Percentiles rank a stretch among this genome's conserved stretches.
phyloP scores from a whole-genome alignment of 2,113 vertebrate genomes.

The Saguinus midas region DNA sequence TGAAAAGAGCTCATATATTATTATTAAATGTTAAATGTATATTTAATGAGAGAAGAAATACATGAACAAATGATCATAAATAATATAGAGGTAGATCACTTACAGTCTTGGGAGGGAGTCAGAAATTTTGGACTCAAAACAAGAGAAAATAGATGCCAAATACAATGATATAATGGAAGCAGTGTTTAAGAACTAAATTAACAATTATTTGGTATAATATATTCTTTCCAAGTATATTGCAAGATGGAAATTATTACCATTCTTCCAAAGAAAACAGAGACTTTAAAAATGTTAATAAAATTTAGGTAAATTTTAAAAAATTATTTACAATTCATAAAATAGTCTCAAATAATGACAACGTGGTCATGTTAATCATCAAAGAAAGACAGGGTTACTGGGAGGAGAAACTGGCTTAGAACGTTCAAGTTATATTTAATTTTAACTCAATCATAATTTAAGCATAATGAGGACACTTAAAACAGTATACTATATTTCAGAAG shows the following conservation, averaged over 20 bases:
- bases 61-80: background rate
- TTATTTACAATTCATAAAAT: background rate
- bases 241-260: background rate
- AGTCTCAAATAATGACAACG: background rate
- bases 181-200: background rate
- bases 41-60: background rate
- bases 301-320: background rate
- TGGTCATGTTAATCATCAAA: background rate
- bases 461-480: background rate
- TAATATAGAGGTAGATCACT: background rate
- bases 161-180: background rate
- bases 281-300: background rate
- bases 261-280: background rate
- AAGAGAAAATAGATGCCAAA: background rate
- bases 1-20: background rate
- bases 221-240: background rate
- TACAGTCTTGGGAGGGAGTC: background rate
- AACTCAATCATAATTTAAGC: background rate
- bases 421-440: background rate
- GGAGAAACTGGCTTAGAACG: background rate
- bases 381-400: background rate
- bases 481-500: background rate
- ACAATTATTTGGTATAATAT: background rate
- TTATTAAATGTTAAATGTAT: background rate
- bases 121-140: background rate